Percentiles rank a stretch among this genome's conserved stretches.
Evolutionary conservation across 1,140 invertebrate species (phyloP).

Genomic region (Pseudomyrmex concolor): DNA sequence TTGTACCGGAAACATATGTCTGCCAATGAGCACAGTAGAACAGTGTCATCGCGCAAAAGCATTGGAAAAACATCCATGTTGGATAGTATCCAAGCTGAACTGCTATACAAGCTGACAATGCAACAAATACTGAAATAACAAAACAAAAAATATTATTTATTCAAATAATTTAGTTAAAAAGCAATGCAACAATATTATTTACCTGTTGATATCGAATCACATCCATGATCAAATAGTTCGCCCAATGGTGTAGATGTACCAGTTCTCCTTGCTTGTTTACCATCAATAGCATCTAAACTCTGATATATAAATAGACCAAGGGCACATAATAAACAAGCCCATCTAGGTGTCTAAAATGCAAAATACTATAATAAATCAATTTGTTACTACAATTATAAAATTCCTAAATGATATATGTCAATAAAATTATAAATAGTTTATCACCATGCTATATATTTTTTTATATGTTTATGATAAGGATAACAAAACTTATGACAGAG

Average conservation of each 20-base stretch:
- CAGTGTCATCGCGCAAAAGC: conserved; percentile 96
- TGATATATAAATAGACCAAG: conserved; percentile 99
- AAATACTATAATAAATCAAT: conserved; percentile 23
- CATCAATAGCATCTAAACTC: conserved; percentile 99
- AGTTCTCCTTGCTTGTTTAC: conserved; percentile 99
- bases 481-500: background rate
- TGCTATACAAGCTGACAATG: conserved; percentile 95
- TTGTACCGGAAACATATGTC: conserved; percentile 96
- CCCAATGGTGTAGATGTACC: conserved; percentile 96
- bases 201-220: conserved; percentile 97
- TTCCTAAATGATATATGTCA: background rate
- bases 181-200: conserved; percentile 35
- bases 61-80: conserved; percentile 97
- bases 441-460: conserved; percentile 7
- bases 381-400: background rate
- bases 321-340: conserved; percentile 96
- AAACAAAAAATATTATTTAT: conserved; percentile 3
- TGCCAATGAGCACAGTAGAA: conserved; percentile 99
- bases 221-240: conserved; percentile 99
- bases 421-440: background rate
- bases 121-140: conserved; percentile 93
- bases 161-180: background rate
- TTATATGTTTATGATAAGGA: background rate
- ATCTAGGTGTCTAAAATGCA: conserved; percentile 90
- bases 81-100: conserved; percentile 96